Evolutionary conservation across 2,888 invertebrate species (phyloP).

Genomic region (Malacosoma neustria): DNA sequence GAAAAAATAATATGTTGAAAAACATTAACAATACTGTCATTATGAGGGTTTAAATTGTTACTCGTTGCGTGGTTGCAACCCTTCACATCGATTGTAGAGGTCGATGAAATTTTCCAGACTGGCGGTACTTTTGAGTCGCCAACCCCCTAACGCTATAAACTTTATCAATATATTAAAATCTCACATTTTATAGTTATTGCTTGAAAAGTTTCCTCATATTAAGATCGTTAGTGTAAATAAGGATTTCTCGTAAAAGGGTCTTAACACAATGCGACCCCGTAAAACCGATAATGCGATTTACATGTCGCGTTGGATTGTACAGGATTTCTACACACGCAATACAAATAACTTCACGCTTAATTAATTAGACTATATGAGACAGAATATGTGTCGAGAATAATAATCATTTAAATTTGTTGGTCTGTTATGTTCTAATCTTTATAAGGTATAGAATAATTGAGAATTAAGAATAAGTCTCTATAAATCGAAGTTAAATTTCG

Average conservation of each 20-base stretch:
- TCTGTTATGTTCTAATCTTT: slow-evolving; percentile 25
- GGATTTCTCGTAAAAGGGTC: slow-evolving; percentile 12
- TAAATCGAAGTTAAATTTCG: no score
- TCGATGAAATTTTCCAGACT: slow-evolving; percentile 33
- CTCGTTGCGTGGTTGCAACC: slow-evolving; percentile 33
- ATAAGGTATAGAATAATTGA: no score
- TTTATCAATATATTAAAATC: slow-evolving; percentile 5
- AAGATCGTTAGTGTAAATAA: no score
- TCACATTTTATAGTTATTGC: not conserved
- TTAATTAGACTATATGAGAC: slow-evolving; percentile 39
- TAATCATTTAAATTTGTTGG: slow-evolving; percentile 44
- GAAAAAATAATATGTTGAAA: no score
- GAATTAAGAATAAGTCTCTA: no score
- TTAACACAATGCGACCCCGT: slow-evolving; percentile 27
- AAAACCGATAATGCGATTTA: slow-evolving; percentile 43
- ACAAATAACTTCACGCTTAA: slow-evolving; percentile 56
- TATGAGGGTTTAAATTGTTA: slow-evolving; percentile 13
- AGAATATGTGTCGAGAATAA: slow-evolving; percentile 33
- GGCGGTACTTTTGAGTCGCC: slow-evolving; percentile 17
- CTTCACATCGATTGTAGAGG: slow-evolving; percentile 29
- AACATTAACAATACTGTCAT: no score
- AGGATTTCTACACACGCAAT: slow-evolving; percentile 55
- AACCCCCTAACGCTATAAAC: not conserved
- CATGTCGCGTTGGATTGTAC: slow-evolving; percentile 30
- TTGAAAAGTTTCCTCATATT: not conserved